Base-by-base conservation (phyloP, 2,113 vertebrate genomes). In the Petrocephalus microphthalmus region DNA sequence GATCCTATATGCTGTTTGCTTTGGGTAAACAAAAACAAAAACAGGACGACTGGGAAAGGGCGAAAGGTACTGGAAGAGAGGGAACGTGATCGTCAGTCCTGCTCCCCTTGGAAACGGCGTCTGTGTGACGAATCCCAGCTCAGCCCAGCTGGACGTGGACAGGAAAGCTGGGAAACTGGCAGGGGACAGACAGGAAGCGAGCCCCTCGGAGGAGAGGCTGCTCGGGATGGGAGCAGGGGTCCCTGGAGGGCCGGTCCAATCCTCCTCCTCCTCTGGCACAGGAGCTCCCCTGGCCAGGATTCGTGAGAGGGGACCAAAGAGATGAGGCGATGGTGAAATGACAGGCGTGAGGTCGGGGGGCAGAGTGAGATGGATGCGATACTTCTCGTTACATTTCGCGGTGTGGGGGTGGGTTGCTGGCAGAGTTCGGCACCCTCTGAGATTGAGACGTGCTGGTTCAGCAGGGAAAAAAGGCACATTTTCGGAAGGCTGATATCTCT, bases 271-370 rank as follows among this genome's bases (percentile, higher is more conserved):
- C 91, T 94, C 95, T 95, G 96, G 95, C 90, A 96, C 92, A 95
- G 96, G 94, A 92, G 94, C 90, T 95, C 96, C 95, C 92, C 96
- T 95, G 96, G 96, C 97, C 97, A 96, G 96, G 97, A 95, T 96
- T 94, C 94, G 88, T 93, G 95, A 93, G 95, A 97, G 97, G 95
- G 97, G 97, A 98, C 96, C 93, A 97, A 97, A 96, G 98, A 95
- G 97, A 2, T 74, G 67, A 96, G 95, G 29, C 37, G 67, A 74
- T 0, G 15, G 97, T 96, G 94, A 97, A 96, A 96, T 93, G 93
- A 91, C 92, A 92, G 93, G 93, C 93, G 93, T 93, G 89, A 89
- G 37, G 89, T 74, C 45, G 87, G 71, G 92, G 93, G 92, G 92
- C 92, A 6, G 60, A 19, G 47, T 57, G 47, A 33, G 37, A 60